Percentiles rank a stretch among this genome's conserved stretches.
These are phyloP conservation scores for Hozukius guyotensis DNA, from an alignment of 2,797 vertebrate species.

Conservation along the genomic window DNA sequence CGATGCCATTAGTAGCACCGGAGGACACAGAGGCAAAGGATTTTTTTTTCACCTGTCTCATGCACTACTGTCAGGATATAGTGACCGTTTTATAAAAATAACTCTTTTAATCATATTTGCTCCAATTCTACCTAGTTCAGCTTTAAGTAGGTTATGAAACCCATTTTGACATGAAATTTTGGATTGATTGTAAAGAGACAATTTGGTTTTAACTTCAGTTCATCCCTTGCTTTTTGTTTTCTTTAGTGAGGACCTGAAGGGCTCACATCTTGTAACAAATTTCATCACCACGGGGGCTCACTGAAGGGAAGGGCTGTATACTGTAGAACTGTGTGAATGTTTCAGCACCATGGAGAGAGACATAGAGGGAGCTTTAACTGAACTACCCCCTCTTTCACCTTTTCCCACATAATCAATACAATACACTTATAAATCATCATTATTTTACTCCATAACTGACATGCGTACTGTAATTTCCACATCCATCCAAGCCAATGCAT, in stretches of 20 bases:
- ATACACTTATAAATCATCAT: not conserved
- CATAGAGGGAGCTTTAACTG: not conserved
- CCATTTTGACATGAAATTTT: not conserved
- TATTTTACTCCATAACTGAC: not conserved
- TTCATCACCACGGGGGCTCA: not conserved
- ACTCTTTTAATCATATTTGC: too few species aligned
- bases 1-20: too few species aligned
- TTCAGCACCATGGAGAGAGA: conserved; percentile 3
- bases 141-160: not conserved
- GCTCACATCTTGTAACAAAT: not conserved
- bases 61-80: too few species aligned
- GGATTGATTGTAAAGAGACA: not conserved
- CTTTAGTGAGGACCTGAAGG: not conserved
- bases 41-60: too few species aligned
- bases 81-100: too few species aligned
- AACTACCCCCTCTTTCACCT: not conserved
- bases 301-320: not conserved
- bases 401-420: not conserved
- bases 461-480: not conserved
- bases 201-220: not conserved
- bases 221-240: not conserved
- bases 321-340: not conserved
- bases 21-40: too few species aligned
- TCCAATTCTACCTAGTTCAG: too few species aligned
- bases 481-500: not conserved